A percentile compares a stretch with the other conserved stretches of the same genome.
Conservation (phyloP, 1,140 invertebrate genomes). For the Sinella curviseta region DNA sequence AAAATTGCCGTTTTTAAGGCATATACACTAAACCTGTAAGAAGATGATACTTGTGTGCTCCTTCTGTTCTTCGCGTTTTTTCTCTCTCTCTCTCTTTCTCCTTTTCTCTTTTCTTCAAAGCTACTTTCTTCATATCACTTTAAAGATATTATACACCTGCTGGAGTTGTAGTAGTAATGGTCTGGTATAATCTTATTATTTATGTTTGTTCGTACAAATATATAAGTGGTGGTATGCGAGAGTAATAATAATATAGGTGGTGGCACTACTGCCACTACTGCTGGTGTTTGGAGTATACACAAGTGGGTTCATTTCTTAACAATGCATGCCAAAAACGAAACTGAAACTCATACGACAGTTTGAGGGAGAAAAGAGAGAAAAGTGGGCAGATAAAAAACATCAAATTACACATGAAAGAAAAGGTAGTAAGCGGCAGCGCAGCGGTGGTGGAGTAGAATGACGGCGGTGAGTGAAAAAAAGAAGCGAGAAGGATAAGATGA, state of each 20-base stretch:
- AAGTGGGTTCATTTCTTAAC: conserved; percentile 5
- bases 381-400: conserved; percentile 8
- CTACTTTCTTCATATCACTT: neutral
- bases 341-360: conserved; percentile 20
- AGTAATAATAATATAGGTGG: neutral
- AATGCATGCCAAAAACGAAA: conserved; percentile 19
- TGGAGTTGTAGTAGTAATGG: no score
- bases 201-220: neutral
- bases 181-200: no score
- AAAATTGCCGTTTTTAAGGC: conserved; percentile 10
- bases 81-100: neutral
- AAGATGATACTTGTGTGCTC: no score
- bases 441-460: neutral
- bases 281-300: no score
- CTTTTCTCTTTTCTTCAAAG: neutral
- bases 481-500: conserved; percentile 1
- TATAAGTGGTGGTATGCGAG: neutral
- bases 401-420: conserved; percentile 22
- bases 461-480: neutral
- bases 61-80: neutral
- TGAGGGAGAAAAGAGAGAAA: no score
- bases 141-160: neutral
- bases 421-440: neutral
- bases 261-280: no score
- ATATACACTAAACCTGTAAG: neutral